Evolutionary conservation across 2,888 invertebrate genomes (phyloP), one percentile per base, ranked within the genome.

Genomic region (Chaitophorus viminalis): DNA sequence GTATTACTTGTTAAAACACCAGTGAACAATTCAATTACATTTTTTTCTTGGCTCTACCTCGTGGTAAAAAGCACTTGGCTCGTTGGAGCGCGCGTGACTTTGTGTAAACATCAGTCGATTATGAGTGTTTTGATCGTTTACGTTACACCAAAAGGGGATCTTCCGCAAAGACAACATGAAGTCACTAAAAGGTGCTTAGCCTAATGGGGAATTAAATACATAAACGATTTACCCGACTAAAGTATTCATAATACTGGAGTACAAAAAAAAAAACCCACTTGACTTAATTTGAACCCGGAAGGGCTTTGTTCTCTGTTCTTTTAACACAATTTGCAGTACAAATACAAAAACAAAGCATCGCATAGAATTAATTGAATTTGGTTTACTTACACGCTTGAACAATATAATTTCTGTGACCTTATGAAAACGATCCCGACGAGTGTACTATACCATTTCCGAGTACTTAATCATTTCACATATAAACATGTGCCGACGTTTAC

Each of bases 141-240:
- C 78, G 78, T 81, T 72, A 81, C 79, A 74, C 46, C 17, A 46
- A 36, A 86, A 31, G 46, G 79, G 79, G 79, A 60, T 81, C 74
- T 65, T 39, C 33, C 60, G 54, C 74, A 87, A 79, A 87, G 81
- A 87, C 87, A 87, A 70, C 86, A 86, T 72, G 25, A 46, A 87
- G 87, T 87, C 87, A 75, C 74, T 74, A 81, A 74, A 87, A 81
- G 81, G 87, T 87, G 81, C 87, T 87, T 87, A 81, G 65, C 65
- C 87, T 87, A 87, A 87, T 87, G 87, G 87, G 79, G 74, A 81
- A 87, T 87, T 87, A 87, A 86, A 86, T 86, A 86, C 86, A 72
- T 86, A 78, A 87, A 87, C 81, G 74, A 46, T 87, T 81, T 31
- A 60, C 72, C 72, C 60, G 72, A 87, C 79, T 74, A 79, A 21